A percentile compares a stretch with the other conserved stretches of the same genome.
Conservation (phyloP, 2,113 vertebrate genomes). For the Chitala chitala region DNA sequence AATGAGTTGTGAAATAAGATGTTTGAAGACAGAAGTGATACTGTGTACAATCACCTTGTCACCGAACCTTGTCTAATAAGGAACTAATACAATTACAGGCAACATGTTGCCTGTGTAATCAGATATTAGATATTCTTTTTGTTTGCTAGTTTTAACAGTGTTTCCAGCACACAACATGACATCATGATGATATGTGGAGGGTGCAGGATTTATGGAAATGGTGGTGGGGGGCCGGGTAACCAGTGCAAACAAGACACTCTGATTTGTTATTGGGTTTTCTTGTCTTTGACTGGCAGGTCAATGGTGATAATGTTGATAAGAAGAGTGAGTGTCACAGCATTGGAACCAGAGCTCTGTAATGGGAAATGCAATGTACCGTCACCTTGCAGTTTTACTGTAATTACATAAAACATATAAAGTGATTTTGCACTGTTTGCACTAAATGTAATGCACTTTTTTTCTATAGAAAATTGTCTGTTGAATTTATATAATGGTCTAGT, state of each 20-base stretch:
- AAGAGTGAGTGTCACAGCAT: not conserved
- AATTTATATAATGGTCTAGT: not conserved
- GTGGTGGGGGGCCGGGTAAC: too few relatives aligned
- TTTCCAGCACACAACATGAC: not conserved
- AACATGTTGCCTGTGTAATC: not conserved
- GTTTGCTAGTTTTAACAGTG: not conserved
- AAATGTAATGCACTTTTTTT: slow-evolving; percentile 1
- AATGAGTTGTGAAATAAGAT: not conserved
- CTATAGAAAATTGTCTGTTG: not conserved
- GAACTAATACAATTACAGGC: not conserved
- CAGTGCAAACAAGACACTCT: not conserved
- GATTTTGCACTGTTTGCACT: not conserved
- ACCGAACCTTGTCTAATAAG: not conserved
- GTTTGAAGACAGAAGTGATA: not conserved
- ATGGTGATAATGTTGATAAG: not conserved
- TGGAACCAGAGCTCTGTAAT: not conserved
- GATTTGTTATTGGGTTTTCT: not conserved
- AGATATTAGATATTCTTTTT: slow-evolving; percentile 1
- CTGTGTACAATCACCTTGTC: slow-evolving; percentile 4
- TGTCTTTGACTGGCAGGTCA: not conserved
- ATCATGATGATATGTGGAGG: not conserved
- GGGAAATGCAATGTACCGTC: not conserved
- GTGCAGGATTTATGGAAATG: too few relatives aligned
- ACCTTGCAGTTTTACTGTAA: not conserved
- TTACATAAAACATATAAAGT: not conserved